These are phyloP conservation scores for Bicyclus anynana DNA, from an alignment of 1,140 invertebrate genomes.

Conservation along the genomic window DNA sequence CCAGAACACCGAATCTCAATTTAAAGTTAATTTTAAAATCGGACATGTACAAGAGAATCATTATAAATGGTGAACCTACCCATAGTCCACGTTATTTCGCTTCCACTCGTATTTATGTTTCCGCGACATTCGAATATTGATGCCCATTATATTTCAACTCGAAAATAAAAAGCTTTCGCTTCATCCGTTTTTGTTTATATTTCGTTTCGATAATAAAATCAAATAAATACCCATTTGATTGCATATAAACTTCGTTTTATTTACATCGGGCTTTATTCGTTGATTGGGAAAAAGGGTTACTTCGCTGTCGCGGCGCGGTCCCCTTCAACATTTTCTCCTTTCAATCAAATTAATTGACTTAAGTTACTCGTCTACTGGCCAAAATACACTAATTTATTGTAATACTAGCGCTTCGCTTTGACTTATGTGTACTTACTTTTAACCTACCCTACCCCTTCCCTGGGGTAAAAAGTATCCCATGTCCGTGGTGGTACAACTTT, in stretches of 20 bases:
- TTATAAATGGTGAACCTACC: background rate
- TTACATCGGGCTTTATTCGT: conserved; percentile 6
- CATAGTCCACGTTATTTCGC: conserved; percentile 20
- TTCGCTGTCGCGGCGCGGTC: no score
- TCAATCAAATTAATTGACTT: no score
- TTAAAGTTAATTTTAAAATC: no score
- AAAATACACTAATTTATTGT: no score
- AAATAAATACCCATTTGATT: conserved; percentile 15
- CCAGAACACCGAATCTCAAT: no score
- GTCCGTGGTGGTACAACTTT: no score
- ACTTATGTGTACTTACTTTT: no score
- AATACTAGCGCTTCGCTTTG: no score
- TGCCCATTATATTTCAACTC: conserved; percentile 27
- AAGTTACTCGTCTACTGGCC: no score
- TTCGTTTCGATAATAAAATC: conserved; percentile 16
- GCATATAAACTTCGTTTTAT: conserved; percentile 10
- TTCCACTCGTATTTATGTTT: conserved; percentile 26
- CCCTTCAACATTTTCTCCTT: no score
- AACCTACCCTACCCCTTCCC: no score
- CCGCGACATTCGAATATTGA: conserved; percentile 31
- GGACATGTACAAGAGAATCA: background rate
- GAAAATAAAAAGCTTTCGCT: conserved; percentile 12
- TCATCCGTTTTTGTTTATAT: conserved; percentile 8
- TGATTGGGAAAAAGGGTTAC: background rate
- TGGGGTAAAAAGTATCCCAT: no score